Conservation (phyloP, 2,888 invertebrate genomes). For the Argyresthia goedartella region DNA sequence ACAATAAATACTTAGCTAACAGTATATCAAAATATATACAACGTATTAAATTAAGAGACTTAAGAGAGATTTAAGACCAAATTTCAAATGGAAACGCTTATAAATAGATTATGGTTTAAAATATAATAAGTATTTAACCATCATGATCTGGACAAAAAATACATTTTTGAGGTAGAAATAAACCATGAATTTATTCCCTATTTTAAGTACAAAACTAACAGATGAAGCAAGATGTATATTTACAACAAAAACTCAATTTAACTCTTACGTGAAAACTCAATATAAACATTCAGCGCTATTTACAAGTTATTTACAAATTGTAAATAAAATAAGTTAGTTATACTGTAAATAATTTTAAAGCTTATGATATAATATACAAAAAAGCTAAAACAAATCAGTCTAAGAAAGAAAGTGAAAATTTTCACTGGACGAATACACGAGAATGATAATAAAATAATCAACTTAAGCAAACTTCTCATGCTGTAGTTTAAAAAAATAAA, state of each 20-base stretch:
- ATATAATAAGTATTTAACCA: background rate
- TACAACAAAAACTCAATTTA: slow-evolving; percentile 9
- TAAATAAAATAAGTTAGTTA: slow-evolving; percentile 63
- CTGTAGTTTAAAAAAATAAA: background rate
- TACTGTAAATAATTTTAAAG: slow-evolving; percentile 68
- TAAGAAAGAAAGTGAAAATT: slow-evolving; percentile 4
- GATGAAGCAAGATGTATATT: slow-evolving; percentile 22
- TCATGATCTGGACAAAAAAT: slow-evolving; percentile 19
- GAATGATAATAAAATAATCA: too few species aligned
- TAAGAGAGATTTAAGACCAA: too few species aligned
- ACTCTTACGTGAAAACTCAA: background rate
- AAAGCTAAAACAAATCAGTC: slow-evolving; percentile 1
- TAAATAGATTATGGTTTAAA: too few species aligned
- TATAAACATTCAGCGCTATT: slow-evolving; percentile 44
- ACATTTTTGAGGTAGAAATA: slow-evolving; percentile 63
- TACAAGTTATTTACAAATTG: slow-evolving; percentile 44
- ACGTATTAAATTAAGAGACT: background rate
- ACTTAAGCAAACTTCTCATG: too few species aligned
- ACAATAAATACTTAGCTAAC: slow-evolving; percentile 39
- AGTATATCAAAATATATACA: slow-evolving; percentile 7
- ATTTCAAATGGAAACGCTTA: too few species aligned
- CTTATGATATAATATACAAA: slow-evolving; percentile 21
- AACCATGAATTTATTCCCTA: slow-evolving; percentile 18
- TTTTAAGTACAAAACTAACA: slow-evolving; percentile 6
- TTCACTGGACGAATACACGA: too few species aligned